Percentiles rank a stretch among this genome's conserved stretches.
Conservation (phyloP, 2,113 vertebrate species). For the Phycodurus eques region DNA sequence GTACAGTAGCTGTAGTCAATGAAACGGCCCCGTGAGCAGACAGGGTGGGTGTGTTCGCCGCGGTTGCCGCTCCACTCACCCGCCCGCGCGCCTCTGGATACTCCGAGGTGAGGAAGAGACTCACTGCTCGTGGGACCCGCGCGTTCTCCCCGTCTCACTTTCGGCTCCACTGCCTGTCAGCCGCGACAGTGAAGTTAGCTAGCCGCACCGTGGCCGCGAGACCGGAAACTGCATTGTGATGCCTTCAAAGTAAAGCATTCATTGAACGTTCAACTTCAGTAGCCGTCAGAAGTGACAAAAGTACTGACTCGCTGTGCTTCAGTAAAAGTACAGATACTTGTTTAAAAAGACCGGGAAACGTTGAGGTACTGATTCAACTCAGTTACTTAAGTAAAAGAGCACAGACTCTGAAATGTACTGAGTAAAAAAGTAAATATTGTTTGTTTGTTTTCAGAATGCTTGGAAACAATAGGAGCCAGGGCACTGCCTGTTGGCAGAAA, state of each 20-base stretch:
- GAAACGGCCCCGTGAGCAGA: background rate
- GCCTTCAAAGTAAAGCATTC: constrained; percentile 15
- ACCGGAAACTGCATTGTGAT: background rate
- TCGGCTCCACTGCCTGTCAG: background rate
- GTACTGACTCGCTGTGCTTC: no score
- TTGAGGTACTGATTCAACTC: no score
- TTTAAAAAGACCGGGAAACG: no score
- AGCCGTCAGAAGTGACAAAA: no score
- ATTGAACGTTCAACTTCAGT: no score
- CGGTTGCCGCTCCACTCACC: constrained; percentile 13
- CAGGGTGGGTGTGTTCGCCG: background rate
- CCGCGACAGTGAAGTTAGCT: background rate
- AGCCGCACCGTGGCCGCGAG: no score
- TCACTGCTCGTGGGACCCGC: background rate
- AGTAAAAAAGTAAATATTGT: no score
- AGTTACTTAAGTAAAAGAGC: no score
- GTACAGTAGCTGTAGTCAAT: background rate
- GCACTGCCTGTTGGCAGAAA: no score
- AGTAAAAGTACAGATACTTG: no score
- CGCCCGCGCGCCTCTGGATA: constrained; percentile 7
- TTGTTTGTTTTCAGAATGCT: background rate
- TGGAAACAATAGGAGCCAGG: no score
- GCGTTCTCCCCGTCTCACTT: background rate
- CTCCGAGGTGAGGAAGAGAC: background rate
- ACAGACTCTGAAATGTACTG: no score